Percentiles rank a stretch among this genome's conserved stretches.
phyloP scores from a whole-genome alignment of 2,888 invertebrate genomes.

The Nomada ferruginata region DNA sequence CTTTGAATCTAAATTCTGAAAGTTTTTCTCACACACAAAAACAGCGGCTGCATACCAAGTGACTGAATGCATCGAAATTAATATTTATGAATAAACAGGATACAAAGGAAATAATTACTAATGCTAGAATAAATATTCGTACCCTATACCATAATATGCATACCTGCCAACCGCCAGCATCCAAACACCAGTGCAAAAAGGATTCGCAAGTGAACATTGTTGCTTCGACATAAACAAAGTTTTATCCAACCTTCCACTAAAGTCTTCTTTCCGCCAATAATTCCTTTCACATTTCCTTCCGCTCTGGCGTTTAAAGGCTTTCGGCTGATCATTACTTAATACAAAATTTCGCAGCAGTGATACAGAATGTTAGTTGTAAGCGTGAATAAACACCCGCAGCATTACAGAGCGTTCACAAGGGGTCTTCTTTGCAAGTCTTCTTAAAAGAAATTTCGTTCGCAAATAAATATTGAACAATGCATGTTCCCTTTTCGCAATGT shows the following conservation, averaged over 20 bases:
- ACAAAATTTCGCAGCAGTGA: conserved; percentile 16
- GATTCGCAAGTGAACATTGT: not conserved
- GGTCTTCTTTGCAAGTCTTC: not conserved
- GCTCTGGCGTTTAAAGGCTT: not conserved
- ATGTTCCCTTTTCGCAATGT: not conserved
- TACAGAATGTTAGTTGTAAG: conserved; percentile 32
- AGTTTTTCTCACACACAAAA: not conserved
- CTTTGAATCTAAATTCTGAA: not conserved
- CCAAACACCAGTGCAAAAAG: not conserved
- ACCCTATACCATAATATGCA: not conserved
- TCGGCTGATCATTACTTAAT: not conserved
- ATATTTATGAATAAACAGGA: not conserved
- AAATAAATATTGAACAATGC: not conserved
- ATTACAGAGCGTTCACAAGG: conserved; percentile 25
- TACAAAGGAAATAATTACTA: not conserved
- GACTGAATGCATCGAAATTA: not conserved
- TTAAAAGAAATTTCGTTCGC: not conserved
- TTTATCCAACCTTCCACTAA: not conserved
- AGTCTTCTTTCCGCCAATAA: not conserved
- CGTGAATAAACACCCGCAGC: conserved; percentile 49
- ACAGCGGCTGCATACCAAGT: not conserved
- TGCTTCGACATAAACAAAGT: not conserved
- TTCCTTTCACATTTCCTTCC: not conserved
- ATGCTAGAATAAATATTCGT: not conserved
- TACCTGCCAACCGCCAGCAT: not conserved